Base-by-base conservation (phyloP, 1,140 invertebrate genomes). In the Dufourea novaeangliae region DNA sequence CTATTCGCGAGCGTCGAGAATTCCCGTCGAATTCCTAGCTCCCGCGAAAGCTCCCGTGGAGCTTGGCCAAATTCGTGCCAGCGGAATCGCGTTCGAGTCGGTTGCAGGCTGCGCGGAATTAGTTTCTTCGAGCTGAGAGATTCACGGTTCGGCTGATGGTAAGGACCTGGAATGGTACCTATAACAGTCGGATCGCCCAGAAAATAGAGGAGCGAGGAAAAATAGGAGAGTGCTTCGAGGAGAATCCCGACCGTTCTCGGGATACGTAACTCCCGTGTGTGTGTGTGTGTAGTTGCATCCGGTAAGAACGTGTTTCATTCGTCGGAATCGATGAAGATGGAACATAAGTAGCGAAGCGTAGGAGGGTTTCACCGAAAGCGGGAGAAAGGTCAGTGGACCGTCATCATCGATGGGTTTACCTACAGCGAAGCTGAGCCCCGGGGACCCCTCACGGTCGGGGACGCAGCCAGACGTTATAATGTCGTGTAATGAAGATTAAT, bases 401-500 rank as follows among this genome's bases (percentile, higher is more conserved):
- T 74, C 72, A 64, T 63, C 80, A 54, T 69, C 54, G 80, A 70
- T 50, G 72, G 29, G 59, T 44, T 68, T 81, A 82, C 80, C 80
- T 82, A 82, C 73, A 66, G 62, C 61, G 66, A 39, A 27, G 67
- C 54, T n/a, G 27, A 39, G 12, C 54, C 34, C 25, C 17, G 25
- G 34, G 32, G 52, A 34, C 74, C 74, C 69, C 54, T 81, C 41
- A n/a, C 56, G 63, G 29, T 50, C 56, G 7, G 20, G 20, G 63
- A 52, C 67, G 73, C 76, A 62, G 52, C 70, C 72, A 67, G 73
- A 71, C 76, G 71, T 72, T 44, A 87, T 88, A 85, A 88, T 85
- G 83, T 90, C 84, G 70, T 74, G 81, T 89, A 91, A 91, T 90
- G 88, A 91, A 91, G 89, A 91, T 91, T 90, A 90, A 91, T 91